phyloP scores from a whole-genome alignment of 2,888 invertebrate genomes.

The Amphimallon solstitiale region DNA sequence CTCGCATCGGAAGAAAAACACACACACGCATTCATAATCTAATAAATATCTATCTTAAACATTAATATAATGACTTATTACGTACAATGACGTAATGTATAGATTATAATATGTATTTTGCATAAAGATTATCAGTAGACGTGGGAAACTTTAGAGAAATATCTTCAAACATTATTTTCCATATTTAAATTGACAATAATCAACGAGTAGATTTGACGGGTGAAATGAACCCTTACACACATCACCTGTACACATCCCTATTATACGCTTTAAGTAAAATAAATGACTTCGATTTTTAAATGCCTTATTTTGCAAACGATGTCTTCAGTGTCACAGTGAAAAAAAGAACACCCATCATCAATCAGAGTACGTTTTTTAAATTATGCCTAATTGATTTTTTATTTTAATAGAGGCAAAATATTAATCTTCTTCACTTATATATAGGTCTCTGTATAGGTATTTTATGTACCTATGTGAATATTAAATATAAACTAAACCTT shows the following conservation, averaged over 20 bases:
- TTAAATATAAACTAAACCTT: too few relatives aligned
- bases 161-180: neutral
- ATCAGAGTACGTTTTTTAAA: slow-evolving; percentile 1
- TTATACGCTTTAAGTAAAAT: slow-evolving; percentile 15
- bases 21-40: too few relatives aligned
- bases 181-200: neutral
- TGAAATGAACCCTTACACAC: slow-evolving; percentile 15
- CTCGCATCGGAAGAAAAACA: too few relatives aligned
- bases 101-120: neutral
- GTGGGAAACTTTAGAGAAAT: neutral
- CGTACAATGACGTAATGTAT: too few relatives aligned
- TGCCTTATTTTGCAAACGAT: slow-evolving; percentile 2
- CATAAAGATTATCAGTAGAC: neutral
- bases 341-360: slow-evolving; percentile 28
- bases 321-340: too few relatives aligned
- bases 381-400: slow-evolving; percentile 29
- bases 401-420: slow-evolving; percentile 16
- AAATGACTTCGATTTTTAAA: neutral
- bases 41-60: neutral
- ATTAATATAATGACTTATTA: neutral
- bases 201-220: neutral
- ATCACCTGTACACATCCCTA: slow-evolving; percentile 2
- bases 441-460: too few relatives aligned
- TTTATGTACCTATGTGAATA: too few relatives aligned
- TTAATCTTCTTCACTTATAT: too few relatives aligned